Evolutionary conservation across 2,888 invertebrate species (phyloP).

Genomic region (Parochlus steinenii): DNA sequence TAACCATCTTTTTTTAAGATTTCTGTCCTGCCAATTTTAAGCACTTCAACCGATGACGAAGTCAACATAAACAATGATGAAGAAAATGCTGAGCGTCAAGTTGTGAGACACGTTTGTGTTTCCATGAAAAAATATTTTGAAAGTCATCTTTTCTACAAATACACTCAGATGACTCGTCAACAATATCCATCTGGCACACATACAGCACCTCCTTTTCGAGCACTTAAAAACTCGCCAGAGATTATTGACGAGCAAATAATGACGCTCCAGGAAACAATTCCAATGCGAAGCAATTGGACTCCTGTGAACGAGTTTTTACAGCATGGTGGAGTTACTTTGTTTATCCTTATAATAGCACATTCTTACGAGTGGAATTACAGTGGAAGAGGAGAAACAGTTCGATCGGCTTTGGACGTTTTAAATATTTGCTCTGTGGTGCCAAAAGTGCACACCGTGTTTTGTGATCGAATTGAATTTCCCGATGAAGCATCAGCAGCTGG

Average conservation of each 20-base stretch:
- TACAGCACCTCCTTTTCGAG: slow-evolving; percentile 33
- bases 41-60: slow-evolving; percentile 50
- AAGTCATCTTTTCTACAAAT: slow-evolving; percentile 68
- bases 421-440: slow-evolving; percentile 83
- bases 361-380: slow-evolving; percentile 80
- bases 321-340: slow-evolving; percentile 63
- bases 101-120: slow-evolving; percentile 78
- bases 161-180: slow-evolving; percentile 48
- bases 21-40: slow-evolving; percentile 68
- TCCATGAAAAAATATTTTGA: slow-evolving; percentile 83
- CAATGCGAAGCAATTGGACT: slow-evolving; percentile 64
- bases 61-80: slow-evolving; percentile 61
- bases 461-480: slow-evolving; percentile 58
- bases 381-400: slow-evolving; percentile 54
- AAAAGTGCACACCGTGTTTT: slow-evolving; percentile 53
- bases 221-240: slow-evolving; percentile 52
- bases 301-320: slow-evolving; percentile 77
- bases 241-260: slow-evolving; percentile 77
- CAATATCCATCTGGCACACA: slow-evolving; percentile 31
- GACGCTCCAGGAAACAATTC: slow-evolving; percentile 56
- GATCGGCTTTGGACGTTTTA: slow-evolving; percentile 71
- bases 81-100: slow-evolving; percentile 77
- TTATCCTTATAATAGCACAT: slow-evolving; percentile 74
- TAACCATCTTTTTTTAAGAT: slow-evolving; percentile 33
- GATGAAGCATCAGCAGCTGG: slow-evolving; percentile 65